Evolutionary conservation across 23 tunicate genomes (phyloP), one percentile per base, ranked within the genome.

Genomic region (Halocynthia roretzi): DNA sequence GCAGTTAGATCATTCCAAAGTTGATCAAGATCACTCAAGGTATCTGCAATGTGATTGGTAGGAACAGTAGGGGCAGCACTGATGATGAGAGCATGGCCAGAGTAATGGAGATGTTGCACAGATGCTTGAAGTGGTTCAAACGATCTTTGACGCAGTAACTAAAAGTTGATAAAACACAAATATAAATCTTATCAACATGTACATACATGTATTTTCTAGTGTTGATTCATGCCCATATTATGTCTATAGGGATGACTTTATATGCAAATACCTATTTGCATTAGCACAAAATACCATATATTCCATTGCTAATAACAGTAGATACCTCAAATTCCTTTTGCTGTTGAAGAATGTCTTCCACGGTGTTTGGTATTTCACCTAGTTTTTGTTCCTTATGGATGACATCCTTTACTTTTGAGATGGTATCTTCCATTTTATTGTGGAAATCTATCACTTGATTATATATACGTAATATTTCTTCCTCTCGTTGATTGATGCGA

Each of bases 1-100:
- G 67, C 62, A 51, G 69, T 56, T 11, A 83, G 54, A 53, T 83
- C 67, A 31, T 83, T 64, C 87, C 81, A 83, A 55, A 71, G 12
- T 15, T 40, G 49, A 9, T 83, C 87, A 18, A 83, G 23, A 40
- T 31, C 67, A 7, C 76, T 62, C 67, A 83, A 5, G 5, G 58
- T 54, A 67, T 83, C 80, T 20, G 62, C 53, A 66, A 83, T 83
- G 80, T 83, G 87, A 48, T 44, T 50, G 8, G 81, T 83, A 12
- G 53, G 80, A 7, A 83, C 87, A n/a, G 81, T 23, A n/a, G 80
- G 81, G 10, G 81, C 81, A 49, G 87, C 87, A 76, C 81, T 62
- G 62, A 74, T 53, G 22, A 83, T 53, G 68, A 83, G 67, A 11
- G 51, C 81, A 52, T 83, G 71, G 7, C 87, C 87, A 51, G 61